Conservation (phyloP, 2,888 invertebrate genomes). For the Himalopsyche anomala region DNA sequence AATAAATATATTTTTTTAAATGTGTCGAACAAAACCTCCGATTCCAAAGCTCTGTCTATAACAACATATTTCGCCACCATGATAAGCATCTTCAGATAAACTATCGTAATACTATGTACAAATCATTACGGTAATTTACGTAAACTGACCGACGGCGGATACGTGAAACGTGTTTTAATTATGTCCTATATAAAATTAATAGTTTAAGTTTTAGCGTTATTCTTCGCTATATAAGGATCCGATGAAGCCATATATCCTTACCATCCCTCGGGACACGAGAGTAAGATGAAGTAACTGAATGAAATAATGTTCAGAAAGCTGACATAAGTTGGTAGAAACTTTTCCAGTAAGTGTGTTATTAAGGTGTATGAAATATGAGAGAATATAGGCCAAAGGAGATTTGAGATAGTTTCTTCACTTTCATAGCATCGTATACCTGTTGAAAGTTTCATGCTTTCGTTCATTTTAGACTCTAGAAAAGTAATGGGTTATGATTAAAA, state of each 20-base stretch:
- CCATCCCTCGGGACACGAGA: not conserved
- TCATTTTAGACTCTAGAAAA: not conserved
- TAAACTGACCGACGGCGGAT: too few species aligned
- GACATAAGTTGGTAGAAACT: conserved; percentile 8
- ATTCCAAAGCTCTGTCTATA: too few species aligned
- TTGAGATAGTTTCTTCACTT: not conserved
- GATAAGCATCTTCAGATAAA: too few species aligned
- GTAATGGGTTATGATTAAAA: too few species aligned
- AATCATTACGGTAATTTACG: too few species aligned
- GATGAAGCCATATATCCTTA: not conserved
- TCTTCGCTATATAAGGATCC: not conserved
- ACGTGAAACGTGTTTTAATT: too few species aligned
- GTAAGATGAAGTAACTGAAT: conserved; percentile 20
- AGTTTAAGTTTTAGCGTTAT: not conserved
- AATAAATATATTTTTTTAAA: too few species aligned
- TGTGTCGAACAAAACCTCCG: too few species aligned
- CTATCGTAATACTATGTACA: too few species aligned
- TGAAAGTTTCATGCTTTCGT: not conserved
- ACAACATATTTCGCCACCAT: too few species aligned
- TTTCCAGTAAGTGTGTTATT: conserved; percentile 13
- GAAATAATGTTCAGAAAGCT: conserved; percentile 15
- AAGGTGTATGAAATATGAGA: conserved; percentile 7
- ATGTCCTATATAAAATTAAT: too few species aligned
- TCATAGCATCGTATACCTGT: not conserved
- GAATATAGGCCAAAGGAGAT: not conserved